Percentiles rank a stretch among this genome's conserved stretches.
phyloP scores from a whole-genome alignment of 53 echinoderm and acorn worm species.

The Luidia sarsii region DNA sequence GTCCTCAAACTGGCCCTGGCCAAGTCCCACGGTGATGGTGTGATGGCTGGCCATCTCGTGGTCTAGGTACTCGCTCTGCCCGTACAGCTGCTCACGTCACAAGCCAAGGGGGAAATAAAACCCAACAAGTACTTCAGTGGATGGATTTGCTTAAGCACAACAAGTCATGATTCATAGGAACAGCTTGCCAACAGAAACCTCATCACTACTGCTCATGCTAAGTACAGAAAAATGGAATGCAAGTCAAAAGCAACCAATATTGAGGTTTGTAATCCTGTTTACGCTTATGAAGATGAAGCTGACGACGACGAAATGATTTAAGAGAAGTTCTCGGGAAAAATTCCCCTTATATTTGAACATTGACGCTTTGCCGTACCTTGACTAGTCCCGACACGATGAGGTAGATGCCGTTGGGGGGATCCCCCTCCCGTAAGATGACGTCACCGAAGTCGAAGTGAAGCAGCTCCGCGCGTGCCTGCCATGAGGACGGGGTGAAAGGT shows the following conservation, averaged over 20 bases:
- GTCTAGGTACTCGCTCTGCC: constrained; percentile 75
- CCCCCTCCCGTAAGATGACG: constrained; percentile 83
- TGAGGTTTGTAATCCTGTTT: no score
- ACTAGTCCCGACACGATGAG: constrained; percentile 93
- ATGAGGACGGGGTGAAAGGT: background rate
- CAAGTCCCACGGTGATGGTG: background rate
- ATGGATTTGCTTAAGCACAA: no score
- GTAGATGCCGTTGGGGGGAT: constrained; percentile 81
- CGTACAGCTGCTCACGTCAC: constrained; percentile 72
- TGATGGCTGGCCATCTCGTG: constrained; percentile 65
- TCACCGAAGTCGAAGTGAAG: constrained; percentile 89
- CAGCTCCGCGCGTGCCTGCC: constrained; percentile 79
- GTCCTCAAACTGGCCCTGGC: constrained; percentile 67
- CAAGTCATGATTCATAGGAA: no score
- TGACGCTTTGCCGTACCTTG: constrained; percentile 59
- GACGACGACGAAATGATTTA: background rate
- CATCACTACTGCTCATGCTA: no score
- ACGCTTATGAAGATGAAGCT: no score
- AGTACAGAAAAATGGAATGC: no score
- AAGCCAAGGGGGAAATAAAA: background rate
- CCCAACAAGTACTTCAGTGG: no score
- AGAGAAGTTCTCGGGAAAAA: background rate
- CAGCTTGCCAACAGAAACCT: no score
- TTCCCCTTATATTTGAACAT: no score
- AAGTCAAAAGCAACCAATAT: no score